Base-by-base conservation (phyloP, 1,140 invertebrate species). In the Ptiloglossa arizonensis region DNA sequence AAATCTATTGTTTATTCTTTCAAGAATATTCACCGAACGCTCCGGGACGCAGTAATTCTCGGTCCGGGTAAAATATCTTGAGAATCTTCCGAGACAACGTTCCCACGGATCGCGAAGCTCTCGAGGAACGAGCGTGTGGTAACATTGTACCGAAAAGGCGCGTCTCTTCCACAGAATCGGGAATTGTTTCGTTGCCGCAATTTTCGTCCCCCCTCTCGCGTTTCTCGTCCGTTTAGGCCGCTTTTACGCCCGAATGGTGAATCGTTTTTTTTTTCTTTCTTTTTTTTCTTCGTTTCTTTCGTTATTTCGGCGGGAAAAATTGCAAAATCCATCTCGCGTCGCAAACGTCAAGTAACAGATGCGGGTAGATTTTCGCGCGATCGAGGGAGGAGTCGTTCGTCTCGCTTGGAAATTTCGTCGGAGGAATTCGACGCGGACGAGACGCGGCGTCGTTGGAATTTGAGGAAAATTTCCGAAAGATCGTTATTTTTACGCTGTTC, bases 41-140 rank as follows among this genome's bases (percentile, higher is more conserved):
- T 9, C 48, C 19, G n/a, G 48, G n/a, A 50, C n/a, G 6, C 32
- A 27, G 11, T 27, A 27, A 13, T 24, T 60, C n/a, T 24, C 19
- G 4, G 24, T 38, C 24, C 54, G 54, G 1, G 17, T 24, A 32
- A 27, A 52, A 24, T 56, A 79, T 79, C 76, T 41, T 79, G 77
- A 79, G 77, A 79, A 79, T 48, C 62, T 15, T 62, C 38, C n/a
- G 32, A 19, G 6, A 19, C 41, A 19, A 35, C 54, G 71, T 79
- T 79, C 77, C 59, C 79, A 76, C 79, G 79, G 46, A 50, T 76
- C 60, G 24, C 52, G 60, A 74, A 56, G 52, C 62, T 24, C 8
- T 2, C 15, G 41, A 50, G 27, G 13, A 32, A 32, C 32, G 11
- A 70, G 56, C 41, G 75, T 56, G 68, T 60, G 67, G 67, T 27